Percentiles rank a stretch among this genome's conserved stretches.
phyloP scores from a whole-genome alignment of 2,888 invertebrate genomes.

The Pristionchus fissidentatus region DNA sequence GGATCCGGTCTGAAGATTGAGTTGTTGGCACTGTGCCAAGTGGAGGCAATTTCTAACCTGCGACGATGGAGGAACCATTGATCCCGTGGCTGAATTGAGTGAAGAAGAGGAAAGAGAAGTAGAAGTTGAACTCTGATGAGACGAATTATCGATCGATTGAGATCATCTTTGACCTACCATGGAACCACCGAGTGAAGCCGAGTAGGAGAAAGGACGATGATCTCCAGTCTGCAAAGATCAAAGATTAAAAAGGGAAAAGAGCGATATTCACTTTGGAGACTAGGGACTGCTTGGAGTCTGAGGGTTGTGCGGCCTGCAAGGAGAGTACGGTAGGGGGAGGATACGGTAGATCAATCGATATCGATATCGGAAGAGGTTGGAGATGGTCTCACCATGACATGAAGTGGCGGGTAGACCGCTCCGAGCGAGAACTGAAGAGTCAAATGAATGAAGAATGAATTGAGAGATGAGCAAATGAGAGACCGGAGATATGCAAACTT shows the following conservation, averaged over 20 bases:
- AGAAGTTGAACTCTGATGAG: background rate
- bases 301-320: constrained; percentile 3
- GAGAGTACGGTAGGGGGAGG: background rate
- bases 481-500: constrained; percentile 10
- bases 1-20: background rate
- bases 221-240: constrained; percentile 17
- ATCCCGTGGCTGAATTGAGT: constrained; percentile 5
- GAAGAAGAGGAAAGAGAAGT: constrained; percentile 18
- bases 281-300: constrained; percentile 22
- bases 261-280: background rate
- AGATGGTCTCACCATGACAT: constrained; percentile 29
- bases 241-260: background rate
- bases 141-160: background rate
- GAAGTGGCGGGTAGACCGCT: constrained; percentile 3
- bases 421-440: constrained; percentile 10
- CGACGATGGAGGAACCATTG: background rate
- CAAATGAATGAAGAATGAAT: constrained; percentile 31
- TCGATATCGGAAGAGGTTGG: background rate
- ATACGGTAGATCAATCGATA: background rate
- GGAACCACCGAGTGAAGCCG: background rate
- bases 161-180: background rate
- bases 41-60: background rate
- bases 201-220: background rate
- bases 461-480: background rate
- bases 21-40: too few species aligned